Evolutionary conservation across 30 jellyfish, hydroid and myxozoan genomes (phyloP).

Genomic region (Turritopsis dohrnii): DNA sequence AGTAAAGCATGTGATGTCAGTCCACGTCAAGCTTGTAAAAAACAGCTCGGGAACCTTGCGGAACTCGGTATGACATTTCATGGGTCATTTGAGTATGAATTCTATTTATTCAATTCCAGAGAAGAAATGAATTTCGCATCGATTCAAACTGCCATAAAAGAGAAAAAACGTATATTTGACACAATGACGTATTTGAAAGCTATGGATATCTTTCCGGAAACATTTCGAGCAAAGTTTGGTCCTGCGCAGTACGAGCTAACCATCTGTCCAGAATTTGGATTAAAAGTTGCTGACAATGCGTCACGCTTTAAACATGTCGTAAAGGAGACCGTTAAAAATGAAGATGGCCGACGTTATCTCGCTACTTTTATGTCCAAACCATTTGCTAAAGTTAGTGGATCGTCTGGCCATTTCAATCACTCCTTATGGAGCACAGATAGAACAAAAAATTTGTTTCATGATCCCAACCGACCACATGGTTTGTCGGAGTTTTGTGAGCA

Average conservation of each 20-base stretch:
- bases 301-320: background rate
- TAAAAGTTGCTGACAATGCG: conserved; percentile 17
- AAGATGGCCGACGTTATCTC: background rate
- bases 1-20: too few species aligned
- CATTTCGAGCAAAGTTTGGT: conserved; percentile 26
- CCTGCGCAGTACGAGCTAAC: conserved; percentile 30
- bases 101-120: too few species aligned
- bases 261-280: conserved; percentile 23
- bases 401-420: conserved; percentile 37
- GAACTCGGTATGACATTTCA: too few species aligned
- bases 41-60: too few species aligned
- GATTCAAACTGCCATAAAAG: too few species aligned
- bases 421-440: too few species aligned
- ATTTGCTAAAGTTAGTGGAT: conserved; percentile 3
- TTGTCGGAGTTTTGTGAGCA: conserved; percentile 30
- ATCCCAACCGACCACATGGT: background rate
- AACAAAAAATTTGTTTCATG: conserved; percentile 8
- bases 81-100: too few species aligned
- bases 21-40: too few species aligned
- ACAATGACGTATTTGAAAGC: conserved; percentile 1
- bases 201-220: conserved; percentile 22
- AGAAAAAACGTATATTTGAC: background rate
- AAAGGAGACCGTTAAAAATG: background rate
- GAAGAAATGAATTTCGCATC: too few species aligned
- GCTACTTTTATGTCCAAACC: conserved; percentile 38